phyloP scores from a whole-genome alignment of 2,113 vertebrate species.

The Scomber japonicus region DNA sequence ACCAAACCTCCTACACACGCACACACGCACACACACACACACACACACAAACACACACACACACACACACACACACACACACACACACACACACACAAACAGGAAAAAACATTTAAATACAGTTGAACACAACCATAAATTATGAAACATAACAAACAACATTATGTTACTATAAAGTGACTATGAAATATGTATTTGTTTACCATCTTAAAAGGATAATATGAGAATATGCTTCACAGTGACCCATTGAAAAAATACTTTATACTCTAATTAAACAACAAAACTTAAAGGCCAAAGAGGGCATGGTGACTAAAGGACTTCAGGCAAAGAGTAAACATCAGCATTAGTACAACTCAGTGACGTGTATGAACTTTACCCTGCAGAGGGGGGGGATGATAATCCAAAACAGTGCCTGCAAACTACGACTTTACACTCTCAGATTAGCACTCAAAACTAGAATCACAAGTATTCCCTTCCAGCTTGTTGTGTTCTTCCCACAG shows the following conservation, averaged over 20 bases:
- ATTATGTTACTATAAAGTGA: conserved; percentile 6
- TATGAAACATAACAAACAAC: background rate
- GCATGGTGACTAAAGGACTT: conserved; percentile 37
- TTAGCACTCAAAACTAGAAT: conserved; percentile 6
- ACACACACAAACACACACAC: background rate
- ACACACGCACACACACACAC: conserved; percentile 13
- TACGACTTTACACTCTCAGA: conserved; percentile 40
- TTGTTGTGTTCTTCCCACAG: conserved; percentile 3
- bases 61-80: conserved; percentile 23
- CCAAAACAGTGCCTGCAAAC: conserved; percentile 22
- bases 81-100: background rate
- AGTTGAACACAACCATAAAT: background rate
- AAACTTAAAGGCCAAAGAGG: background rate
- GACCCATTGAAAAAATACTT: conserved; percentile 1
- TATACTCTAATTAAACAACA: conserved; percentile 5
- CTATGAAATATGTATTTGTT: background rate
- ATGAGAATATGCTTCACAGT: background rate
- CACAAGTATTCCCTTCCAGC: conserved; percentile 13
- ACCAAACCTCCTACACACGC: conserved; percentile 94
- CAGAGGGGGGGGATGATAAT: conserved; percentile 20
- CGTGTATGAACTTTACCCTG: conserved; percentile 42
- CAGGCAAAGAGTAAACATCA: conserved; percentile 28
- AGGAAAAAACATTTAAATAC: background rate
- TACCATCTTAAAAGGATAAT: background rate
- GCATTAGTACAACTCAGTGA: conserved; percentile 19